Conservation (phyloP, 2,797 vertebrate genomes). For the Tamandua tetradactyla region DNA sequence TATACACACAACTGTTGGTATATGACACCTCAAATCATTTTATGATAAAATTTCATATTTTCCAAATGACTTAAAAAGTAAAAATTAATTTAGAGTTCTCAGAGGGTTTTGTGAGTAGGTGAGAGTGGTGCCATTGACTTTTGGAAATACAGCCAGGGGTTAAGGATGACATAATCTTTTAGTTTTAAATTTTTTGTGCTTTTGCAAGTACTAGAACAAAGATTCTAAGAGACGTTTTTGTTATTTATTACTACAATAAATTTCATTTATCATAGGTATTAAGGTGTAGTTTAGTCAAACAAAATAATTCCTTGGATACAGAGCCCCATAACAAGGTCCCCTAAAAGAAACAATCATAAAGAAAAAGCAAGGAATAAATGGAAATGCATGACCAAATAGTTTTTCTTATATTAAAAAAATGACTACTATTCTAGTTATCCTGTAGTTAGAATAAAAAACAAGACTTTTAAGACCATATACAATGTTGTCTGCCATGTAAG, state of each 20-base stretch:
- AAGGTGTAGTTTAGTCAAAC: not conserved
- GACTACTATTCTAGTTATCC: no score
- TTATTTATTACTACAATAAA: not conserved
- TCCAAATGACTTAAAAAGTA: not conserved
- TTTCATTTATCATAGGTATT: not conserved
- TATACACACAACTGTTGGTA: no score
- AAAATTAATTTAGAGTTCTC: not conserved
- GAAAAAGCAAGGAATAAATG: not conserved
- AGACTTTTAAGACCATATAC: not conserved
- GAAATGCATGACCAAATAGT: not conserved
- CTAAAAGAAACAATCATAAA: not conserved
- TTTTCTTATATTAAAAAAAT: not conserved
- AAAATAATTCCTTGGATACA: not conserved
- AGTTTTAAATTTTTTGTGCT: not conserved
- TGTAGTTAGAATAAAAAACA: not conserved
- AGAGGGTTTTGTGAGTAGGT: not conserved
- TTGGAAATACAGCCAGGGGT: not conserved
- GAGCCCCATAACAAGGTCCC: not conserved
- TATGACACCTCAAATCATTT: no score
- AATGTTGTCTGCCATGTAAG: not conserved
- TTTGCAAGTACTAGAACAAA: not conserved
- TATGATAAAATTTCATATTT: no score
- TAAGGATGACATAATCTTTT: not conserved
- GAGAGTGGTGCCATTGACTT: not conserved
- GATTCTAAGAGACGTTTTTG: not conserved